Evolutionary conservation across 53 echinoderm and acorn worm genomes (phyloP).

Genomic region (Holothuria leucospilota): DNA sequence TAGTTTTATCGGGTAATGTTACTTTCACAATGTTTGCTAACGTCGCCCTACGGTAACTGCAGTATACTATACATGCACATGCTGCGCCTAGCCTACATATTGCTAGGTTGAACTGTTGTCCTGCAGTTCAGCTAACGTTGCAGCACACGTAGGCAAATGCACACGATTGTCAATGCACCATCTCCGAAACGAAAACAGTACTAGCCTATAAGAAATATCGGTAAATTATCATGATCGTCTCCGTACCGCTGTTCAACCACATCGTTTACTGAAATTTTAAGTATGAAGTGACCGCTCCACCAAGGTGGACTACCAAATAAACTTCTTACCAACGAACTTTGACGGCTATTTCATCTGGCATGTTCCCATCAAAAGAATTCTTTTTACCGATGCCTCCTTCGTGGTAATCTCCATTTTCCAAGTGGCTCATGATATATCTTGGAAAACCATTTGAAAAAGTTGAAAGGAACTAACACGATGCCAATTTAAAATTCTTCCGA

Average conservation of each 20-base stretch:
- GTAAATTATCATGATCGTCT: not conserved
- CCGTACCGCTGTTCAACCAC: not conserved
- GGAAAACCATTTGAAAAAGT: slow-evolving; percentile 54
- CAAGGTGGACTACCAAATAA: not conserved
- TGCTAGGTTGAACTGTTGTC: too few species aligned
- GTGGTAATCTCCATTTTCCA: slow-evolving; percentile 52
- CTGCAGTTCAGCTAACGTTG: too few species aligned
- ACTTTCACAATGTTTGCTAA: too few species aligned
- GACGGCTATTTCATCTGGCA: slow-evolving; percentile 43
- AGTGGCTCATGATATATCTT: slow-evolving; percentile 54
- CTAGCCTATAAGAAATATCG: not conserved
- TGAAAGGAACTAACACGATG: slow-evolving; percentile 14
- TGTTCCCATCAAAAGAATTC: slow-evolving; percentile 29
- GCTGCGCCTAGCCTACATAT: too few species aligned
- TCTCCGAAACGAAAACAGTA: too few species aligned
- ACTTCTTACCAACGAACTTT: slow-evolving; percentile 46
- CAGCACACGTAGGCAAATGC: too few species aligned
- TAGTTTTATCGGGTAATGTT: too few species aligned
- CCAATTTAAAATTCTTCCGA: slow-evolving; percentile 18
- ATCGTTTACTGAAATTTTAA: not conserved
- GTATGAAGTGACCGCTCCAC: not conserved
- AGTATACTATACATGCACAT: too few species aligned
- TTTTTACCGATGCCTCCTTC: slow-evolving; percentile 26
- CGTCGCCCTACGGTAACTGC: too few species aligned
- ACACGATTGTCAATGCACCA: too few species aligned